These are phyloP conservation scores for Lycocerus yunnanus DNA, from an alignment of 2,888 invertebrate genomes.

Conservation along the genomic window DNA sequence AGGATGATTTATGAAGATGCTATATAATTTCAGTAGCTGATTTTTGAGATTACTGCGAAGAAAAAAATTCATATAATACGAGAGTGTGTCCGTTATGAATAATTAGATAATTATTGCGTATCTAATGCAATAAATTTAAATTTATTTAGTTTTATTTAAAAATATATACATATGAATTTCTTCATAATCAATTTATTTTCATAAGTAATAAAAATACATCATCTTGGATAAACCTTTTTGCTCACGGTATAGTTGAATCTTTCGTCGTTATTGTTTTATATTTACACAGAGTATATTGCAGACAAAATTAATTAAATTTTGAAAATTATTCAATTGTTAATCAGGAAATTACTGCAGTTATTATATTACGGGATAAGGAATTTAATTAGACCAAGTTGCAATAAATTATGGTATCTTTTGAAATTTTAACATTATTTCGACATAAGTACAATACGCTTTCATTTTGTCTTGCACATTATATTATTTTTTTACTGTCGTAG, in stretches of 20 bases:
- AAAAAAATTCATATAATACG: background rate
- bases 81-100: background rate
- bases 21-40: background rate
- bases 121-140: background rate
- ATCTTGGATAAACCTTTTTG: background rate
- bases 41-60: background rate
- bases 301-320: background rate
- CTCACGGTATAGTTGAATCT: background rate
- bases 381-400: background rate
- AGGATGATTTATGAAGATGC: background rate
- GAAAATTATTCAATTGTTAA: background rate
- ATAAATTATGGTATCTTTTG: too few relatives aligned
- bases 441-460: too few relatives aligned
- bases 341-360: background rate
- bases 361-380: background rate
- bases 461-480: too few relatives aligned
- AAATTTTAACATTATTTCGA: too few relatives aligned
- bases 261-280: background rate
- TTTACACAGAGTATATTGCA: background rate
- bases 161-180: background rate
- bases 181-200: background rate
- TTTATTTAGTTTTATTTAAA: background rate
- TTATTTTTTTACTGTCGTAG: too few relatives aligned
- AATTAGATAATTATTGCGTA: background rate
- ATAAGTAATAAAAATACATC: background rate